phyloP scores from a whole-genome alignment of 2,797 vertebrate genomes.

The Cirrhinus mrigala region DNA sequence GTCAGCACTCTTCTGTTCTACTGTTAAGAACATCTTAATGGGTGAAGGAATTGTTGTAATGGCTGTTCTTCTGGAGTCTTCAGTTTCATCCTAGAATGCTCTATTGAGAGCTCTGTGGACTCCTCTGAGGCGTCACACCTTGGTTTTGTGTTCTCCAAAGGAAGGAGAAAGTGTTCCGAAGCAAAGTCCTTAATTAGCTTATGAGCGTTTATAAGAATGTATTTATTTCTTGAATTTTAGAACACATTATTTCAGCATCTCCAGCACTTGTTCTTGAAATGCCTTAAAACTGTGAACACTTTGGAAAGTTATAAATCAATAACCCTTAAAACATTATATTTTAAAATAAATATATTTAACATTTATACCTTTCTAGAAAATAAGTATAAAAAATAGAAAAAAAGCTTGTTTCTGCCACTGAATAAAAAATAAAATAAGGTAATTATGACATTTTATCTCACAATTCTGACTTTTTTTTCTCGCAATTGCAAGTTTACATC shows the following conservation, averaged over 20 bases:
- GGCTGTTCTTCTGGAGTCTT: neutral
- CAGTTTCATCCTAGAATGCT: neutral
- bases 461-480: too few relatives aligned
- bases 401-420: too few relatives aligned
- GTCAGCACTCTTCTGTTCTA: constrained; percentile 60
- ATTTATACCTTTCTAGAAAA: too few relatives aligned
- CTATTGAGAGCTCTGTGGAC: neutral
- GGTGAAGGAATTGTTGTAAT: neutral
- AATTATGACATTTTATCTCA: too few relatives aligned
- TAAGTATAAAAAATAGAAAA: too few relatives aligned
- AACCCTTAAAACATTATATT: too few relatives aligned
- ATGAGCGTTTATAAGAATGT: neutral
- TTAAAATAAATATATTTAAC: too few relatives aligned
- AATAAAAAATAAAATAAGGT: too few relatives aligned
- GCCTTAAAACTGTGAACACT: too few relatives aligned
- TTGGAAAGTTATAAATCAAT: too few relatives aligned
- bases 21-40: constrained; percentile 3
- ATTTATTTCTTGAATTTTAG: neutral
- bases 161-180: neutral
- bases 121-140: neutral
- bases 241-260: neutral
- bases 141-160: neutral
- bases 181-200: neutral
- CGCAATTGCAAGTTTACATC: too few relatives aligned
- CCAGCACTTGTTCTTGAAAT: neutral